Conservation (phyloP, 1,140 invertebrate genomes). For the Dryas iulia region DNA sequence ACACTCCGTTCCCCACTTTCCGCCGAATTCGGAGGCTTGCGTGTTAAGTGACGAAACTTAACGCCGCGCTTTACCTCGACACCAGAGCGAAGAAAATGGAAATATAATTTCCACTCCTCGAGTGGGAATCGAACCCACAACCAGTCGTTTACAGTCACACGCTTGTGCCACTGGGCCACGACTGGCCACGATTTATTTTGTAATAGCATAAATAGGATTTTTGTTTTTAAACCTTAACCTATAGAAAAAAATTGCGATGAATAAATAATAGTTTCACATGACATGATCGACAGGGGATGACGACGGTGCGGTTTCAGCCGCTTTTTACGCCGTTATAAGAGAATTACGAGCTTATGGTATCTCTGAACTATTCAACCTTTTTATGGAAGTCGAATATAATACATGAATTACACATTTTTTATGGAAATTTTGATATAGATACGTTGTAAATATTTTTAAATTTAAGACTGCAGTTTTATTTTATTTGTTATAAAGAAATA, state of each 20-base stretch:
- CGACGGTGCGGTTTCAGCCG: constrained; percentile 35
- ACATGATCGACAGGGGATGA: constrained; percentile 41
- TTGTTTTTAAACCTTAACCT: background rate
- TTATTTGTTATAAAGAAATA: too few relatives aligned
- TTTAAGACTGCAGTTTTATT: background rate
- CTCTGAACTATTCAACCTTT: constrained; percentile 26
- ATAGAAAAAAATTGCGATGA: background rate
- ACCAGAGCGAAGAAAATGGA: too few relatives aligned
- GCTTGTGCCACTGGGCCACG: too few relatives aligned
- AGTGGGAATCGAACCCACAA: too few relatives aligned
- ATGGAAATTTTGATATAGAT: background rate
- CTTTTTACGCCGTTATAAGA: constrained; percentile 47
- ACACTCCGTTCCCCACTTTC: too few relatives aligned
- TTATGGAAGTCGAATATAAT: background rate
- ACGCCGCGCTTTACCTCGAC: too few relatives aligned
- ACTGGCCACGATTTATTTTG: too few relatives aligned
- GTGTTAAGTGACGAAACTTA: too few relatives aligned
- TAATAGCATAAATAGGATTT: too few relatives aligned
- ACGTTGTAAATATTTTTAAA: background rate
- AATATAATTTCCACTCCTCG: too few relatives aligned
- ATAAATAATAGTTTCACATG: background rate
- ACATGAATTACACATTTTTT: background rate
- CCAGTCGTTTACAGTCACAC: too few relatives aligned
- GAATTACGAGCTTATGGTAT: constrained; percentile 39
- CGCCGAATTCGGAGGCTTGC: too few relatives aligned